Conservation (phyloP, 2,113 vertebrate species). For the Oreochromis niloticus region DNA sequence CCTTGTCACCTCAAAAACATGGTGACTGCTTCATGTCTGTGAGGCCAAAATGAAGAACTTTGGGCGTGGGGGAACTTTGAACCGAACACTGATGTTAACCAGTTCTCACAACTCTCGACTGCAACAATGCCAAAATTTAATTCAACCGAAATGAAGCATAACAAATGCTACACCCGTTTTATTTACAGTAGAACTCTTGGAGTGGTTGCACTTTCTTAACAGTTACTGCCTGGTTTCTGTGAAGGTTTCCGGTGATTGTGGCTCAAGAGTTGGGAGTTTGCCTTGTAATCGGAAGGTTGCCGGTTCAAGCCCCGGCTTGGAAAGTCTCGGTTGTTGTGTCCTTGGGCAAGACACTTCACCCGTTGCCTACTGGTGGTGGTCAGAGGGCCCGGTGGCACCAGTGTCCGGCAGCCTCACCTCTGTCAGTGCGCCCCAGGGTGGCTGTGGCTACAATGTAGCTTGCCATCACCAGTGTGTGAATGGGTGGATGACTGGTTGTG, state of each 20-base stretch:
- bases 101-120: background rate
- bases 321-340: too few species aligned
- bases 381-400: too few species aligned
- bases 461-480: too few species aligned
- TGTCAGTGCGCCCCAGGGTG: too few species aligned
- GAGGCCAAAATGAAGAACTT: background rate
- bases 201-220: background rate
- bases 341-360: too few species aligned
- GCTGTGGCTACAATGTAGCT: too few species aligned
- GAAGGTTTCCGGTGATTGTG: background rate
- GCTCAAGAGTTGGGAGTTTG: too few species aligned
- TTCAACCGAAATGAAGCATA: background rate
- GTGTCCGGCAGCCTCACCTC: too few species aligned
- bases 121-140: background rate
- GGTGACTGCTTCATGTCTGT: background rate
- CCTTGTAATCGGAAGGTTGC: too few species aligned
- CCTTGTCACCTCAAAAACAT: background rate
- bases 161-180: background rate
- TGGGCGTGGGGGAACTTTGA: background rate
- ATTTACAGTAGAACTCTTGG: background rate
- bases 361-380: too few species aligned
- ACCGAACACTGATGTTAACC: background rate
- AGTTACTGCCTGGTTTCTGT: accelerated
- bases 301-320: too few species aligned
- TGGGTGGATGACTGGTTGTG: too few species aligned